A percentile compares a stretch with the other conserved stretches of the same genome.
Evolutionary conservation across 2,888 invertebrate species (phyloP).

Genomic region (Aporophyla lueneburgensis): DNA sequence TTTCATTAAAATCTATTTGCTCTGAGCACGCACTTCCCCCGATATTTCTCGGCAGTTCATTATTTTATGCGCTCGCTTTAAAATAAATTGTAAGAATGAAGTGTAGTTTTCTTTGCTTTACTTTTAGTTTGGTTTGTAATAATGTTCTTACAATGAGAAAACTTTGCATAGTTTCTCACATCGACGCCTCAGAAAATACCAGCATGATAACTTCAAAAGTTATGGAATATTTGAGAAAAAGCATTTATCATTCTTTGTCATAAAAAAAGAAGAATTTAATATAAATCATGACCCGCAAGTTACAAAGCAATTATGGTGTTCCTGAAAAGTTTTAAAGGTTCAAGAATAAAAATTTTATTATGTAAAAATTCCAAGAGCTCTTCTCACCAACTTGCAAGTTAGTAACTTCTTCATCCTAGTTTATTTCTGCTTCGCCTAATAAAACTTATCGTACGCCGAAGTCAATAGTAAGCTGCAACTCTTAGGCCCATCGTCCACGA

Average conservation of each 20-base stretch:
- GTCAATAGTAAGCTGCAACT: slow-evolving; percentile 40
- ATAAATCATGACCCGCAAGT: slow-evolving; percentile 35
- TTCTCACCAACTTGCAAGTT: slow-evolving; percentile 13
- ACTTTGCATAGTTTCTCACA: neutral
- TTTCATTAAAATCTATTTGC: slow-evolving; percentile 68
- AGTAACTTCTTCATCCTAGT: slow-evolving; percentile 31
- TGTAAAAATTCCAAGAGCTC: slow-evolving; percentile 25
- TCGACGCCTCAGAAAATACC: neutral
- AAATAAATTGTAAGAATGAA: slow-evolving; percentile 18
- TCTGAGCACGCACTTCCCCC: slow-evolving; percentile 53
- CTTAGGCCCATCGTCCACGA: neutral
- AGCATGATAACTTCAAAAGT: neutral
- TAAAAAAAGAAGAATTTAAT: slow-evolving; percentile 29
- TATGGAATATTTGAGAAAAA: neutral
- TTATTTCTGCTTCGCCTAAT: slow-evolving; percentile 32
- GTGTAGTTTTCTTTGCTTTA: neutral
- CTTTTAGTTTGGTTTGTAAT: neutral
- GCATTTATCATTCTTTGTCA: neutral
- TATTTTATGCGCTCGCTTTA: slow-evolving; percentile 54
- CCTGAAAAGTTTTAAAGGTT: slow-evolving; percentile 20
- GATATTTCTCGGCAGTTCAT: slow-evolving; percentile 53
- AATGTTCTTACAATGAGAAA: neutral
- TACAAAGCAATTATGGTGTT: slow-evolving; percentile 37
- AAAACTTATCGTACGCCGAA: slow-evolving; percentile 48
- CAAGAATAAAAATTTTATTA: slow-evolving; percentile 14